A percentile compares a stretch with the other conserved stretches of the same genome.
phyloP scores from a whole-genome alignment of 1,140 invertebrate species.

The Caenorhabditis tropicalis region DNA sequence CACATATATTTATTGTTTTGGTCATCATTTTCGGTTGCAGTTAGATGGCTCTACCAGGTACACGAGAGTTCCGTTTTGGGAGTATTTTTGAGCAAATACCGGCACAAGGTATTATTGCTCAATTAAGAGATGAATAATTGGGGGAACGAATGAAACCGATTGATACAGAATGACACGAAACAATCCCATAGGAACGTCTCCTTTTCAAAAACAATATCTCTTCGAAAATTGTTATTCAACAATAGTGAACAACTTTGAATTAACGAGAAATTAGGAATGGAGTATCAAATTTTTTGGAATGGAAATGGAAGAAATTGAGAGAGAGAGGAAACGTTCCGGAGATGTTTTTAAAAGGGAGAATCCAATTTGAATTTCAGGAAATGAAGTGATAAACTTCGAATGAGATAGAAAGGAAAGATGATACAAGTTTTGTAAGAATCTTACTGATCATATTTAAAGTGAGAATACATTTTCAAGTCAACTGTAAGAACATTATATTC shows the following conservation, averaged over 20 bases:
- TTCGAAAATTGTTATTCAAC: neutral
- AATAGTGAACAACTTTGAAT: constrained; percentile 29
- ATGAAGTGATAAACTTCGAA: no score
- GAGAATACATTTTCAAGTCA: no score
- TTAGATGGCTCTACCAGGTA: neutral
- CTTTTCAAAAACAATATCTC: neutral
- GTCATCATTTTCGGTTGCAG: neutral
- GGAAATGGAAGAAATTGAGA: neutral
- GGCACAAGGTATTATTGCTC: neutral
- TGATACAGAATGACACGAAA: neutral
- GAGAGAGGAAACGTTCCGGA: neutral
- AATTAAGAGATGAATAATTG: constrained; percentile 21
- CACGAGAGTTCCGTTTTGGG: constrained; percentile 33
- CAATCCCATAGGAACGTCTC: neutral
- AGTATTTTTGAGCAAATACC: constrained; percentile 28
- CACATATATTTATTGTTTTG: constrained; percentile 45
- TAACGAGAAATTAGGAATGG: neutral
- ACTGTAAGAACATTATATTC: no score
- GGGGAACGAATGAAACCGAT: no score
- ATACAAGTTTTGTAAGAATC: no score
- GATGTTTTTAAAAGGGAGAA: neutral
- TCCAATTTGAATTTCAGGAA: neutral
- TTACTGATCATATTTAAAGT: no score
- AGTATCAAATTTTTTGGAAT: no score
- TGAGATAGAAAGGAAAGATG: no score